A percentile compares a stretch with the other conserved stretches of the same genome.
These are phyloP conservation scores for Ernsta delagoae DNA, from an alignment of 2,888 invertebrate species.

Conservation along the genomic window DNA sequence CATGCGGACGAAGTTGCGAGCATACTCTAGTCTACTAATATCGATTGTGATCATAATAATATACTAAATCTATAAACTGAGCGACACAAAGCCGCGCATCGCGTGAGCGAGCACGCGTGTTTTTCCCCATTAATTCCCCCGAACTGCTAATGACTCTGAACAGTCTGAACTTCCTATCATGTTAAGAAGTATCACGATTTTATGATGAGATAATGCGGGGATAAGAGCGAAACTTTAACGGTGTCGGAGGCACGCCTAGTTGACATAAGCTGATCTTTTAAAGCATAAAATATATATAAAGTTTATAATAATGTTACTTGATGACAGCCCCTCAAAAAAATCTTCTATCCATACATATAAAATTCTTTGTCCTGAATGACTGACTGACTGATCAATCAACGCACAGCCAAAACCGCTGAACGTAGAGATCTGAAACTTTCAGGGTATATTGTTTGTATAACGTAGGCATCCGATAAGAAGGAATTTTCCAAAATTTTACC, in stretches of 20 bases:
- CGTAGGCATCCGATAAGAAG: too few species aligned
- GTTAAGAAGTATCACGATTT: conserved; percentile 33
- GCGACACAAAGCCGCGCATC: conserved; percentile 17
- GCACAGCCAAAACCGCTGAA: too few species aligned
- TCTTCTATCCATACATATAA: too few species aligned
- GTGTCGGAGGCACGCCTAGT: not conserved
- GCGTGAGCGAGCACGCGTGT: conserved; percentile 30
- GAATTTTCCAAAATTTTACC: too few species aligned
- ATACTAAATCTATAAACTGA: not conserved
- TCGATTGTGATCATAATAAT: not conserved
- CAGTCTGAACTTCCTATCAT: conserved; percentile 5
- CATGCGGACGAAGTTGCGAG: too few species aligned
- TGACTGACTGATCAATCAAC: too few species aligned
- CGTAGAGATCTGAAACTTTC: too few species aligned
- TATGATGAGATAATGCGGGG: conserved; percentile 30
- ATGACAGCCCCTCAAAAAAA: too few species aligned
- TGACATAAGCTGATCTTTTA: not conserved
- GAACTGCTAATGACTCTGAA: conserved; percentile 30
- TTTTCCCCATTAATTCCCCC: conserved; percentile 28
- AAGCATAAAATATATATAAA: too few species aligned
- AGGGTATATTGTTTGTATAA: too few species aligned
- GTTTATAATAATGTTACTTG: too few species aligned
- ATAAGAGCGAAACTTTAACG: conserved; percentile 28
- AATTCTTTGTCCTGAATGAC: too few species aligned
- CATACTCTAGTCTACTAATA: not conserved